Base-by-base conservation (phyloP, 2,888 invertebrate genomes). In the Odontocolon sp. region DNA sequence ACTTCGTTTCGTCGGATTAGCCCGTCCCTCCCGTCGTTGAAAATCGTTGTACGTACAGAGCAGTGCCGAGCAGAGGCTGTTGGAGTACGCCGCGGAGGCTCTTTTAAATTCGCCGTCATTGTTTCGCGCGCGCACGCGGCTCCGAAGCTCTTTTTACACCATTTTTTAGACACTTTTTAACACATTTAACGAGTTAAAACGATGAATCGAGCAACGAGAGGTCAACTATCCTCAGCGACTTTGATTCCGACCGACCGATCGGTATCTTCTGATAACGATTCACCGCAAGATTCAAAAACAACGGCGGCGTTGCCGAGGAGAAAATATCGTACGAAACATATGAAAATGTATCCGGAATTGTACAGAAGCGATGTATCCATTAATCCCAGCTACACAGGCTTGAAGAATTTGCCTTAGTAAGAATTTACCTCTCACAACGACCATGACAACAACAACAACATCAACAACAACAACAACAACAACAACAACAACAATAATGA, bases 391-490 rank as follows among this genome's bases (percentile, higher is more conserved):
- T 94, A 94, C 82, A 92, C 93, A 0, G 91, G 91, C 77, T 88
- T 94, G 50, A 89, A 87, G 50, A 82, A 75, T 38, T 88, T 94
- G 56, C 93, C 93, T 18, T 94, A 94, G 94, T 94, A 92, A 93
- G 94, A n/a, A n/a, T n/a, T n/a, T n/a, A n/a, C n/a, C n/a, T n/a
- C n/a, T n/a, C n/a, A n/a, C n/a, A n/a, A n/a, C n/a, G n/a, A n/a
- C n/a, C n/a, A n/a, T n/a, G n/a, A n/a, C n/a, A n/a, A n/a, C n/a
- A n/a, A n/a, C n/a, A n/a, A n/a, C n/a, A n/a, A n/a, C n/a, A n/a
- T n/a, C n/a, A n/a, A n/a, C n/a, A n/a, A n/a, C n/a, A n/a, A n/a
- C n/a, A n/a, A n/a, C n/a, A n/a, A n/a, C n/a, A n/a, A n/a, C n/a
- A n/a, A n/a, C n/a, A n/a, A n/a, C n/a, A 23, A 61, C 28, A 23